Conservation (phyloP, 2,888 invertebrate genomes). For the Leucoptera coffeella region DNA sequence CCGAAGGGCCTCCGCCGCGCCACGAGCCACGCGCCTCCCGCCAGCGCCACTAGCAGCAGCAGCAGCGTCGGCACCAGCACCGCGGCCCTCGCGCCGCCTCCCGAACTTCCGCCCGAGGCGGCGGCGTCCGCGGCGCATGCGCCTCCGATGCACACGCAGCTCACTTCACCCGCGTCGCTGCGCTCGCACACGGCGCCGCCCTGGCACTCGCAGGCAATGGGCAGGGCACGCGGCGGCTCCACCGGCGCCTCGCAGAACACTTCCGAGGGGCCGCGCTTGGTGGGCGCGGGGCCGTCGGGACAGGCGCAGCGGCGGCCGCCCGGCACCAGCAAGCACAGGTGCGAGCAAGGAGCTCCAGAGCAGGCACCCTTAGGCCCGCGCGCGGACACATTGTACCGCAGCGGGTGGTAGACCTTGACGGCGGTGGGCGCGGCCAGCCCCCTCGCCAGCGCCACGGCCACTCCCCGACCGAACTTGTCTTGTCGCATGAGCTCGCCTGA, state of each 20-base stretch:
- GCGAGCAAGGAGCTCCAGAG: conserved; percentile 71
- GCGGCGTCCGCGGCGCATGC: conserved; percentile 60
- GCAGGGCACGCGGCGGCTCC: conserved; percentile 68
- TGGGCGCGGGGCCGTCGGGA: conserved; percentile 64
- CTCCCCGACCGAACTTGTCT: conserved; percentile 95
- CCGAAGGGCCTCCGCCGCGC: conserved; percentile 66
- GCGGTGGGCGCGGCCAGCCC: conserved; percentile 83
- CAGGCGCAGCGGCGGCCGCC: conserved; percentile 85
- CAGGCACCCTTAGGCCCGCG: conserved; percentile 56
- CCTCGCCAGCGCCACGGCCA: conserved; percentile 74
- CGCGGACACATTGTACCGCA: conserved; percentile 73
- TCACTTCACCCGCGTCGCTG: conserved; percentile 41
- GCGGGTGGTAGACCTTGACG: conserved; percentile 79
- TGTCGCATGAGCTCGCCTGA: conserved; percentile 82
- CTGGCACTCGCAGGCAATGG: conserved; percentile 75
- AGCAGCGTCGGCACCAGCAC: conserved; percentile 80
- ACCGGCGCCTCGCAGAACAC: conserved; percentile 75
- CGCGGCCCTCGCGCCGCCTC: conserved; percentile 56
- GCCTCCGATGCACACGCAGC: conserved; percentile 59
- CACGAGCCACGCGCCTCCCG: conserved; percentile 75
- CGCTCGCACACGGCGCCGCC: conserved; percentile 75
- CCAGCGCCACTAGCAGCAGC: conserved; percentile 63
- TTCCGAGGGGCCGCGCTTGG: conserved; percentile 57
- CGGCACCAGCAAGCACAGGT: conserved; percentile 88
- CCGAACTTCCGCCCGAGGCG: conserved; percentile 51